Conservation (phyloP, 2,888 invertebrate species). For the Lingula anatina region DNA sequence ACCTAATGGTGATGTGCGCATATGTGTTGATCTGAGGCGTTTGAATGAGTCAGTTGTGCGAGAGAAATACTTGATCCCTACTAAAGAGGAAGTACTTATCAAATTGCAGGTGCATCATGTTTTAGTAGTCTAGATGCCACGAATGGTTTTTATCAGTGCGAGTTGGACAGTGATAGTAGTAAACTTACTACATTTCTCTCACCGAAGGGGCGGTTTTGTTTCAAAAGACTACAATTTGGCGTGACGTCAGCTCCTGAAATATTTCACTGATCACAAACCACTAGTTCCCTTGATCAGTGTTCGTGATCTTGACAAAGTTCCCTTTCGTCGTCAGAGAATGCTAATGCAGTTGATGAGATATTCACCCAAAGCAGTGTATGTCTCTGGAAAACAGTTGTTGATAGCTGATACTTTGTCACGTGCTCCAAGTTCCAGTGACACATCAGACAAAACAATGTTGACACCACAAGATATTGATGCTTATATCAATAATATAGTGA, state of each 20-base stretch:
- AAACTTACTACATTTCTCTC: neutral
- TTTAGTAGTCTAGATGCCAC: neutral
- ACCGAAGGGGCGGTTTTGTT: neutral
- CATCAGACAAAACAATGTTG: too few species aligned
- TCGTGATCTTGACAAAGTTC: too few species aligned
- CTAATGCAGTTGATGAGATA: too few species aligned
- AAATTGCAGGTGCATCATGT: too few species aligned
- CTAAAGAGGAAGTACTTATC: conserved; percentile 7
- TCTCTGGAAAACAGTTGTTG: too few species aligned
- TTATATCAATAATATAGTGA: too few species aligned
- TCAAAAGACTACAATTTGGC: neutral
- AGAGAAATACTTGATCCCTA: conserved; percentile 9
- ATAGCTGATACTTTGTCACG: too few species aligned
- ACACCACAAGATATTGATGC: too few species aligned
- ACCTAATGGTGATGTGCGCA: conserved; percentile 7
- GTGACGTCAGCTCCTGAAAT: neutral
- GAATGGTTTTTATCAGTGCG: neutral
- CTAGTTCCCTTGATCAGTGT: too few species aligned
- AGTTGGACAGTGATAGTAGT: neutral
- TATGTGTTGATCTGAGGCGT: conserved; percentile 12
- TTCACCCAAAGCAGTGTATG: too few species aligned
- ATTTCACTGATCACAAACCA: neutral
- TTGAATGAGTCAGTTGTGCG: conserved; percentile 9
- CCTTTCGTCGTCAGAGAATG: too few species aligned
- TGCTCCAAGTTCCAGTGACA: too few species aligned